A percentile compares a stretch with the other conserved stretches of the same genome.
Evolutionary conservation across 1,140 invertebrate species (phyloP).

Genomic region (Cephus cinctus): DNA sequence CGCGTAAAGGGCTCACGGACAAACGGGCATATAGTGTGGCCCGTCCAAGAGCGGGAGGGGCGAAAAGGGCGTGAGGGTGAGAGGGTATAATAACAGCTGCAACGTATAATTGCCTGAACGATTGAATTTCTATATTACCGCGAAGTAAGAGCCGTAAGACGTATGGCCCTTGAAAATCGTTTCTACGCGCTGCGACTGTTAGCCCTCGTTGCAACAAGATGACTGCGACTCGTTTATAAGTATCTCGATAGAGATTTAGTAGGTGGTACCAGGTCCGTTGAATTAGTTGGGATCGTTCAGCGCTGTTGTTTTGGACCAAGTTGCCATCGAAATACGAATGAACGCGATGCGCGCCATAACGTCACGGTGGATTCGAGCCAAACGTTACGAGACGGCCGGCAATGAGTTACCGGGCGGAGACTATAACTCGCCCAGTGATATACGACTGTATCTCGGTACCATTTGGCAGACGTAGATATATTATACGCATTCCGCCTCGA

Average conservation of each 20-base stretch:
- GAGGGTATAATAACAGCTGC: conserved; percentile 46
- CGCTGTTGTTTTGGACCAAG: no score
- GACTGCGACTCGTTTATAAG: no score
- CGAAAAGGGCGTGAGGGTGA: no score
- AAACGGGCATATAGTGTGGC: conserved; percentile 19
- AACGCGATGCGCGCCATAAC: conserved; percentile 42
- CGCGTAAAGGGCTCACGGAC: conserved; percentile 24
- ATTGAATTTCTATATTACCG: conserved; percentile 55
- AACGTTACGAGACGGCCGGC: conserved; percentile 40
- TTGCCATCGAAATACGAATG: conserved; percentile 36
- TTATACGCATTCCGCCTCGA: conserved; percentile 53
- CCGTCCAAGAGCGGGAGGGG: no score
- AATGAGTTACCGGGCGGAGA: conserved; percentile 54
- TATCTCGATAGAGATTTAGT: no score
- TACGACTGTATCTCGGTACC: conserved; percentile 56
- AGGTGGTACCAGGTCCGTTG: no score
- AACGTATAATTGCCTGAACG: conserved; percentile 50
- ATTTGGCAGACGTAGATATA: conserved; percentile 59
- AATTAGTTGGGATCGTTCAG: no score
- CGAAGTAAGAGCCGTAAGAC: conserved; percentile 34
- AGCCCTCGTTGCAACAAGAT: no score
- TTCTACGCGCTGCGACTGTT: background rate
- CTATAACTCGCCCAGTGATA: conserved; percentile 56
- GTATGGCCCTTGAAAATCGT: conserved; percentile 23
- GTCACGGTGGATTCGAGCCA: conserved; percentile 49